Conservation (phyloP, 2,797 vertebrate genomes). For the Sparus aurata region DNA sequence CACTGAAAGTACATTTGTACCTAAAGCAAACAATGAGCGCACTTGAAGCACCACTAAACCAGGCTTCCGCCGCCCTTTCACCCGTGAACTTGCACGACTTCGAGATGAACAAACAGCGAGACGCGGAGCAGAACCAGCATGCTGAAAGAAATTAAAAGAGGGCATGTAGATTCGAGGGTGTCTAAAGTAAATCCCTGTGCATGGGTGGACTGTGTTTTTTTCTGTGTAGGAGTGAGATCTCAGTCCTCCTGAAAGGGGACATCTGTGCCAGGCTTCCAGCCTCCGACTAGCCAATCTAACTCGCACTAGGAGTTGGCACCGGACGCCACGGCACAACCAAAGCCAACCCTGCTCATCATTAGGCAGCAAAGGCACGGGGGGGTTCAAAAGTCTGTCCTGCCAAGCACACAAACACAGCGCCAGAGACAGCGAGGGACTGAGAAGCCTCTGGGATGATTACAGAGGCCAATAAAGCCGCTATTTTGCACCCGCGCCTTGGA, state of each 20-base stretch:
- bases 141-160: neutral
- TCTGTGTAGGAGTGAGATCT: conserved; percentile 61
- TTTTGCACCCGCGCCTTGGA: conserved; percentile 60
- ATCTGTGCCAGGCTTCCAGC: conserved; percentile 70
- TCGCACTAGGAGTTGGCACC: conserved; percentile 73
- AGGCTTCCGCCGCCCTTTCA: conserved; percentile 13
- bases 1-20: conserved; percentile 16
- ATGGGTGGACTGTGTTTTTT: conserved; percentile 15
- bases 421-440: conserved; percentile 42
- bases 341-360: conserved; percentile 75
- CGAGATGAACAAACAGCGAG: neutral
- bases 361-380: conserved; percentile 52
- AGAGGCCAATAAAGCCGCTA: conserved; percentile 55
- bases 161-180: neutral
- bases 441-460: conserved; percentile 52
- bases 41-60: conserved; percentile 8
- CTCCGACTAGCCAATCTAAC: conserved; percentile 65
- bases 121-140: neutral
- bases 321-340: conserved; percentile 43
- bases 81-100: neutral
- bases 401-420: conserved; percentile 54
- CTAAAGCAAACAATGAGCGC: conserved; percentile 25
- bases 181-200: conserved; percentile 41
- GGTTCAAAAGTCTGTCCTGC: conserved; percentile 66
- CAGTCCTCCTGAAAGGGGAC: conserved; percentile 63